These are phyloP conservation scores for Pycnonotus jocosus DNA, from an alignment of 2,113 vertebrate species.

Conservation along the genomic window DNA sequence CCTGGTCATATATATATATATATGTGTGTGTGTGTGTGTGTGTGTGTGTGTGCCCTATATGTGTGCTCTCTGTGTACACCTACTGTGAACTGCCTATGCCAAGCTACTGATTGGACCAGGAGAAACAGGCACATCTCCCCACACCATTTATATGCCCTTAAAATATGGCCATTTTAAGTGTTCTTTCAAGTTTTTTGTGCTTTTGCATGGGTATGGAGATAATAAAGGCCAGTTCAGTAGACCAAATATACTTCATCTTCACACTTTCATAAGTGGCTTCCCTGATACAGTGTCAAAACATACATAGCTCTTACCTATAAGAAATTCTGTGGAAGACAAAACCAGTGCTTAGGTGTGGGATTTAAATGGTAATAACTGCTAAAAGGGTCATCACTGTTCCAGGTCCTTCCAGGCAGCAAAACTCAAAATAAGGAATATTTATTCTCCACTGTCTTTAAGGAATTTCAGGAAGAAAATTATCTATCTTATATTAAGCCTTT, in stretches of 20 bases:
- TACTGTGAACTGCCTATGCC: neutral
- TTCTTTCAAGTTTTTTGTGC: neutral
- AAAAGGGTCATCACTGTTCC: neutral
- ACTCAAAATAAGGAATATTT: neutral
- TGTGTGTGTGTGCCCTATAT: accelerated
- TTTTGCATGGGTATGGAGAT: neutral
- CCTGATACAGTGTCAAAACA: neutral
- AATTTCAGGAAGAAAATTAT: neutral
- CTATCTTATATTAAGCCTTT: neutral
- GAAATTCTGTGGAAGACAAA: neutral
- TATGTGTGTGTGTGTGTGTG: neutral
- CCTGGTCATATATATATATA: no score
- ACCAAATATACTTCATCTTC: neutral
- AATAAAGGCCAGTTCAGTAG: neutral
- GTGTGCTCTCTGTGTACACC: accelerated
- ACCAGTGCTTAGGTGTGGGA: neutral
- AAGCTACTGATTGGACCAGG: neutral
- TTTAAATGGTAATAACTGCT: neutral
- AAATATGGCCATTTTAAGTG: neutral
- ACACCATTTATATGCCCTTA: neutral
- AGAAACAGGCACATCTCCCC: neutral
- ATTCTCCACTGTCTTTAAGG: neutral
- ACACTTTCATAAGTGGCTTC: neutral
- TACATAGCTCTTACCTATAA: neutral
- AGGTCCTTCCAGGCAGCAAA: neutral